phyloP scores from a whole-genome alignment of 2,797 vertebrate genomes.

The Syncerus caffer region DNA sequence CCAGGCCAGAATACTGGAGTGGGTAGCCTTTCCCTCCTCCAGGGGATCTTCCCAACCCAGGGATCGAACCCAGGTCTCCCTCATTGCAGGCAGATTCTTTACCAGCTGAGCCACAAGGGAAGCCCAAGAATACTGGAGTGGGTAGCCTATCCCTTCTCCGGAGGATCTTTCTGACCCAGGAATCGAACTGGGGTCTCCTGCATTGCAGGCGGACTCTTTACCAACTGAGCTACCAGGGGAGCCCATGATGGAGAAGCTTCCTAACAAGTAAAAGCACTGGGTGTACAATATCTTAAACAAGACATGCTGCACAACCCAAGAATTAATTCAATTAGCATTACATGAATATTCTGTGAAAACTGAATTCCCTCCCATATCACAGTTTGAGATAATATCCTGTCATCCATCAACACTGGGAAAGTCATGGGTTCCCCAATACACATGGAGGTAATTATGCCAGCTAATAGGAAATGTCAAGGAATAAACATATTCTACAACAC shows the following conservation, averaged over 20 bases:
- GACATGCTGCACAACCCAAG: slow-evolving; percentile 67
- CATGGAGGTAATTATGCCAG: slow-evolving; percentile 71
- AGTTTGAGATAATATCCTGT: slow-evolving; percentile 78
- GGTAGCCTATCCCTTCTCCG: not conserved
- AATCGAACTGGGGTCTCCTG: not conserved
- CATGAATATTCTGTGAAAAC: slow-evolving; percentile 78
- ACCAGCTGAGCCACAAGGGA: not conserved
- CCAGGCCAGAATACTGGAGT: not conserved
- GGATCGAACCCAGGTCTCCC: not conserved
- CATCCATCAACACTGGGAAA: slow-evolving; percentile 77
- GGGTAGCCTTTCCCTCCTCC: not conserved
- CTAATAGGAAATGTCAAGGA: slow-evolving; percentile 75
- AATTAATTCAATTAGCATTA: slow-evolving; percentile 76
- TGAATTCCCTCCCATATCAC: slow-evolving; percentile 77
- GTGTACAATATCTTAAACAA: slow-evolving; percentile 40
- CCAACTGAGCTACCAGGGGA: not conserved
- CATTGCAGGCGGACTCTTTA: not conserved
- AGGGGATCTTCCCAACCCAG: not conserved
- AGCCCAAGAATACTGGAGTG: not conserved
- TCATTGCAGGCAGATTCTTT: not conserved
- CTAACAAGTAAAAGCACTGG: slow-evolving; percentile 51
- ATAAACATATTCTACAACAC: slow-evolving; percentile 53
- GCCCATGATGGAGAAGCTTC: not conserved
- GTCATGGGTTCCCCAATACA: slow-evolving; percentile 55
- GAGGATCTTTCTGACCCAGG: not conserved